phyloP scores from a whole-genome alignment of 2,797 vertebrate genomes.

The Sciaenops ocellatus region DNA sequence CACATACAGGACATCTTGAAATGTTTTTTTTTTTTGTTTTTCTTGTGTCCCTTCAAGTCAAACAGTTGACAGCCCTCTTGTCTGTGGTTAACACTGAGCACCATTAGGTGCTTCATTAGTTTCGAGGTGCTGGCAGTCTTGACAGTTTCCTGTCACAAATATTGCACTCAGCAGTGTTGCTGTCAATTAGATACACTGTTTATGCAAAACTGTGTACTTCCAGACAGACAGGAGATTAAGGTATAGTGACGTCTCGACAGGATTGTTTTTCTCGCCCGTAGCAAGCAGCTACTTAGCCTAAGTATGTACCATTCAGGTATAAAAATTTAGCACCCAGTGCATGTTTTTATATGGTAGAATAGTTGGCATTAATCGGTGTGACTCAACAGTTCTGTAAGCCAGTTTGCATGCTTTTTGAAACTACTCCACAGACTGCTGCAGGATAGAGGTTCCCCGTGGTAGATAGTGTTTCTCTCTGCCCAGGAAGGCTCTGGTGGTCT shows the following conservation, averaged over 20 bases:
- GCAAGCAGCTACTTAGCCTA: constrained; percentile 27
- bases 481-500: not conserved
- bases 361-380: not conserved
- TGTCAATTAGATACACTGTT: constrained; percentile 32
- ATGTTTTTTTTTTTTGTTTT: not conserved
- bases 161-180: not conserved
- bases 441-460: constrained; percentile 10
- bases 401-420: constrained; percentile 31
- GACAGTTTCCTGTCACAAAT: constrained; percentile 19
- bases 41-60: not conserved
- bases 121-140: constrained; percentile 28
- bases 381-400: constrained; percentile 15
- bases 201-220: constrained; percentile 34
- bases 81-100: constrained; percentile 4
- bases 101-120: constrained; percentile 25
- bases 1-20: not conserved
- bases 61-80: not conserved
- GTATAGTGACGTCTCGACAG: constrained; percentile 14
- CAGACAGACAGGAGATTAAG: constrained; percentile 39
- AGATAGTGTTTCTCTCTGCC: not conserved
- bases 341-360: constrained; percentile 2
- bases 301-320: constrained; percentile 22
- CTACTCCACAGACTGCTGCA: not conserved
- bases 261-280: constrained; percentile 27
- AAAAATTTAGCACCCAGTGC: not conserved